These are phyloP conservation scores for Cataglyphis albicans DNA, from an alignment of 2,888 invertebrate genomes.

Conservation along the genomic window DNA sequence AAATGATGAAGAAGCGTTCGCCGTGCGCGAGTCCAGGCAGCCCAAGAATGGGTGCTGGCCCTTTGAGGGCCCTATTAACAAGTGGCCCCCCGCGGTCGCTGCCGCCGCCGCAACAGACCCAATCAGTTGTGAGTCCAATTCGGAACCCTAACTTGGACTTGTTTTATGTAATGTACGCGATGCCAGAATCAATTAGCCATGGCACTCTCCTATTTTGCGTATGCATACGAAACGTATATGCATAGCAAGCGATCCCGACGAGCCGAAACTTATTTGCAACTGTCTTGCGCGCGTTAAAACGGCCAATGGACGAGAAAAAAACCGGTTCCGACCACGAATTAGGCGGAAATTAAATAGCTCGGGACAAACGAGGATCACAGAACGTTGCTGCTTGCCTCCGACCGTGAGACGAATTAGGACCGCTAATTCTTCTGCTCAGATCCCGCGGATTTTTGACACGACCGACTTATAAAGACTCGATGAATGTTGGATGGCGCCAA, in stretches of 20 bases:
- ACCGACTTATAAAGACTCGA: background rate
- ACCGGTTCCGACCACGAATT: constrained; percentile 74
- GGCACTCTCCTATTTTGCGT: constrained; percentile 79
- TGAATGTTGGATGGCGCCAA: constrained; percentile 14
- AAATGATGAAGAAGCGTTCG: constrained; percentile 73
- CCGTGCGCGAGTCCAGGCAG: constrained; percentile 57
- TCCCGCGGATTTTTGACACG: constrained; percentile 53
- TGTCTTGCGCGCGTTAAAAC: constrained; percentile 61
- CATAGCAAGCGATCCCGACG: constrained; percentile 63
- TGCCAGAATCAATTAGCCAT: constrained; percentile 82
- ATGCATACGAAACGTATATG: constrained; percentile 70
- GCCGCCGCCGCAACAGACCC: constrained; percentile 76
- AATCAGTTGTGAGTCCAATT: constrained; percentile 77
- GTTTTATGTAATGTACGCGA: constrained; percentile 81
- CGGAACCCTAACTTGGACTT: constrained; percentile 72
- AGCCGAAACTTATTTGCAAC: constrained; percentile 73
- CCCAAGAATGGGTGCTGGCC: constrained; percentile 70
- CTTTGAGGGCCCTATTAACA: constrained; percentile 81
- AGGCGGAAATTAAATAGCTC: constrained; percentile 77
- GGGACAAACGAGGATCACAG: constrained; percentile 63
- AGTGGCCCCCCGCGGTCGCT: constrained; percentile 80
- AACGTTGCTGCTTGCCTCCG: constrained; percentile 57
- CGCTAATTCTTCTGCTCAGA: constrained; percentile 47
- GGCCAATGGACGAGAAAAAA: constrained; percentile 64
- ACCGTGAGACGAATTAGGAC: constrained; percentile 51